Percentiles rank a stretch among this genome's conserved stretches.
phyloP scores from a whole-genome alignment of 64 coral and sea anemone species.

The Cladopsammia gracilis region DNA sequence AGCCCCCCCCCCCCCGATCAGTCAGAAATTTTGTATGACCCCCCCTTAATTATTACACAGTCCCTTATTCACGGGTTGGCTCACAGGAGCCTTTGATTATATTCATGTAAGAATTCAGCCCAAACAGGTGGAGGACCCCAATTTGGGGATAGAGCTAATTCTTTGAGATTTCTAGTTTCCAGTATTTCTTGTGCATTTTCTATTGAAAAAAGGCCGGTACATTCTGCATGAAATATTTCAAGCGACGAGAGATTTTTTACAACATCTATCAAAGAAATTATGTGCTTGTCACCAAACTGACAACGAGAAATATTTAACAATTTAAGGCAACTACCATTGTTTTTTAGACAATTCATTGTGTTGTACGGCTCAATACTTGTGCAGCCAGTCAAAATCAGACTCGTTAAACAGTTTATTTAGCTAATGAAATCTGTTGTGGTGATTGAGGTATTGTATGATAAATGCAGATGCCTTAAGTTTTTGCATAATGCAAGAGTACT shows the following conservation, averaged over 20 bases:
- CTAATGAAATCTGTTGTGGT: slow-evolving; percentile 57
- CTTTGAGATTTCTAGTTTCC: slow-evolving; percentile 63
- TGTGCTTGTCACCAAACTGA: slow-evolving; percentile 76
- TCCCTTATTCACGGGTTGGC: too few relatives aligned
- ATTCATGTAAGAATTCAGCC: slow-evolving; percentile 67
- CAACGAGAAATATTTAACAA: slow-evolving; percentile 71
- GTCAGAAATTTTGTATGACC: too few relatives aligned
- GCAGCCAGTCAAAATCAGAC: slow-evolving; percentile 64
- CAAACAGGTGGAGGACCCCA: slow-evolving; percentile 67
- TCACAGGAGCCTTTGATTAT: too few relatives aligned
- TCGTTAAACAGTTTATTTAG: slow-evolving; percentile 59
- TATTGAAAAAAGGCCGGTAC: slow-evolving; percentile 60
- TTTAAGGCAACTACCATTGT: slow-evolving; percentile 64
- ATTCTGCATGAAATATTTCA: slow-evolving; percentile 67
- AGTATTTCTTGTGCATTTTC: slow-evolving; percentile 66
- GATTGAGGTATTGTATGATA: slow-evolving; percentile 59
- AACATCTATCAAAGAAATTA: slow-evolving; percentile 69
- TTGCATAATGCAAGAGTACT: slow-evolving; percentile 35
- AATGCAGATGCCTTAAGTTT: slow-evolving; percentile 57
- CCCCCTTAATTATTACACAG: too few relatives aligned
- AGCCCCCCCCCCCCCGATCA: too few relatives aligned
- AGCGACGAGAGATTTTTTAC: slow-evolving; percentile 65
- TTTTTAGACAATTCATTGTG: slow-evolving; percentile 71
- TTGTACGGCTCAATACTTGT: slow-evolving; percentile 57
- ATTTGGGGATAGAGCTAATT: slow-evolving; percentile 76